phyloP scores from a whole-genome alignment of 2,888 invertebrate species.

The Cetonia aurata region DNA sequence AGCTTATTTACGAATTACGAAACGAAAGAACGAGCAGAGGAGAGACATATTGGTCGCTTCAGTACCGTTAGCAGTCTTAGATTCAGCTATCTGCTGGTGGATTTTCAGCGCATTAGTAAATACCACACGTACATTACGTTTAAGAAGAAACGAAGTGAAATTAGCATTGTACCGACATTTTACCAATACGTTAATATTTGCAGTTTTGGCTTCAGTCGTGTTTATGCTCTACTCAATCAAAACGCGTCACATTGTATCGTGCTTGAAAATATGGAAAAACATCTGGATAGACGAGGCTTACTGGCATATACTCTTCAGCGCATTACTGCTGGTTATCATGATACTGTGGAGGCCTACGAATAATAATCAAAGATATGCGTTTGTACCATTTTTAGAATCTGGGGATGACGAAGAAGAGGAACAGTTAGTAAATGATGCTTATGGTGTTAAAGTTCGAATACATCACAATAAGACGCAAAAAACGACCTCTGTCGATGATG shows the following conservation, averaged over 20 bases:
- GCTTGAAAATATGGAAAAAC: conserved; percentile 89
- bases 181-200: conserved; percentile 93
- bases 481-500: conserved; percentile 76
- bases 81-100: conserved; percentile 95
- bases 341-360: conserved; percentile 95
- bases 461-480: conserved; percentile 62
- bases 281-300: conserved; percentile 96
- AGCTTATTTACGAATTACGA: conserved; percentile 82
- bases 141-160: conserved; percentile 92
- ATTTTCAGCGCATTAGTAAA: conserved; percentile 89
- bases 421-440: conserved; percentile 87
- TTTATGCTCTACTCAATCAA: conserved; percentile 95
- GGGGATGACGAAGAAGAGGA: conserved; percentile 86
- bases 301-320: conserved; percentile 94
- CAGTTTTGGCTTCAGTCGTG: conserved; percentile 89
- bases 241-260: conserved; percentile 80
- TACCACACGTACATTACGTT: conserved; percentile 88
- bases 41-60: conserved; percentile 81
- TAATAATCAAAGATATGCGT: conserved; percentile 95
- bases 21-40: conserved; percentile 73
- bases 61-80: conserved; percentile 88
- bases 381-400: conserved; percentile 91
- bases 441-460: conserved; percentile 82
- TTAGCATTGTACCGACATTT: conserved; percentile 92
- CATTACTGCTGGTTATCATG: conserved; percentile 91